A percentile compares a stretch with the other conserved stretches of the same genome.
Evolutionary conservation across 2,797 vertebrate genomes (phyloP).

Genomic region (Liparis tanakae): DNA sequence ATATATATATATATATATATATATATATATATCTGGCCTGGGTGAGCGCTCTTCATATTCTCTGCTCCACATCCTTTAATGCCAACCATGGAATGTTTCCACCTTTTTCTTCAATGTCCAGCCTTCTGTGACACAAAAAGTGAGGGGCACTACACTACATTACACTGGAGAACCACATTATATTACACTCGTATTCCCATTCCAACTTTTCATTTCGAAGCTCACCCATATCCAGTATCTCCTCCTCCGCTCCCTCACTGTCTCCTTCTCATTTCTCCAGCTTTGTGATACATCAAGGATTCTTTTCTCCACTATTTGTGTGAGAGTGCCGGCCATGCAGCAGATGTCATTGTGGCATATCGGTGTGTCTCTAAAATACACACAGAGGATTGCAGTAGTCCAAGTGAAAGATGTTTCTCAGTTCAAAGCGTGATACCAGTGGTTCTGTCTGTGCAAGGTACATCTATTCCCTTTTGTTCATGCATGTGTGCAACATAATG

Average conservation of each 20-base stretch:
- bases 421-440: slow-evolving; percentile 2
- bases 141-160: not conserved
- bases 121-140: not conserved
- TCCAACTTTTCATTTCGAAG: slow-evolving; percentile 26
- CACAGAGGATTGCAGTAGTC: slow-evolving; percentile 1
- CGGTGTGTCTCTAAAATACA: slow-evolving; percentile 30
- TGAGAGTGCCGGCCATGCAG: slow-evolving; percentile 15
- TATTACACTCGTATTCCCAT: not conserved
- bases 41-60: slow-evolving; percentile 50
- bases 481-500: not conserved
- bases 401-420: slow-evolving; percentile 22
- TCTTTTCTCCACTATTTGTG: slow-evolving; percentile 17
- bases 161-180: not conserved
- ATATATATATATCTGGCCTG: slow-evolving; percentile 14
- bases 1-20: too few relatives aligned
- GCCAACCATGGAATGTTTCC: slow-evolving; percentile 45
- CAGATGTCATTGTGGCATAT: not conserved
- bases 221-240: not conserved
- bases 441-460: slow-evolving; percentile 17
- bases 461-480: not conserved
- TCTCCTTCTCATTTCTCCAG: slow-evolving; percentile 3
- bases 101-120: slow-evolving; percentile 43
- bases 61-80: slow-evolving; percentile 55
- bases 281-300: slow-evolving; percentile 10
- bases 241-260: not conserved